A percentile compares a stretch with the other conserved stretches of the same genome.
Evolutionary conservation across 1,140 invertebrate species (phyloP).

Genomic region (Panulirus ornatus): DNA sequence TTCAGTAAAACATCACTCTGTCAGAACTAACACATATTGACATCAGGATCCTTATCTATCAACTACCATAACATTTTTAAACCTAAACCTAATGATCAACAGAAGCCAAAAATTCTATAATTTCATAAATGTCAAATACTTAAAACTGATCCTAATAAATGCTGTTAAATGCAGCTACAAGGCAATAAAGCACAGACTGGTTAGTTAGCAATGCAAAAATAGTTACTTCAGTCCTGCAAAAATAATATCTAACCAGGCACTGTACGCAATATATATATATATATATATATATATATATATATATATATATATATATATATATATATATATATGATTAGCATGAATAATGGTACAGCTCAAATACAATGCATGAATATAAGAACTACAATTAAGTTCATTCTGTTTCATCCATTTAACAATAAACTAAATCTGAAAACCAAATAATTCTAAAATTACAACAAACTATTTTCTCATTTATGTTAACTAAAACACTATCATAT

Average conservation of each 20-base stretch:
- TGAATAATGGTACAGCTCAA: slow-evolving; percentile 13
- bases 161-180: slow-evolving; percentile 58
- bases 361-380: slow-evolving; percentile 39
- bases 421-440: neutral
- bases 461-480: no score
- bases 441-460: no score
- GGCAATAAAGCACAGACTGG: slow-evolving; percentile 55
- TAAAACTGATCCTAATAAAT: slow-evolving; percentile 5
- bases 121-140: neutral
- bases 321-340: slow-evolving; percentile 2
- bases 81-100: slow-evolving; percentile 1
- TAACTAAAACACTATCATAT: no score
- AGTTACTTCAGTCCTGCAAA: neutral
- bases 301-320: neutral
- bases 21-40: neutral
- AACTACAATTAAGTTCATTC: slow-evolving; percentile 48
- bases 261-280: slow-evolving; percentile 15
- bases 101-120: slow-evolving; percentile 1
- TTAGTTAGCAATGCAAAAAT: slow-evolving; percentile 63
- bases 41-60: neutral
- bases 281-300: neutral
- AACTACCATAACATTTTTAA: neutral
- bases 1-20: neutral
- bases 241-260: slow-evolving; percentile 4
- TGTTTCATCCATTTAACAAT: slow-evolving; percentile 32